phyloP scores from a whole-genome alignment of 2,888 invertebrate species.

The Dryadula phaetusa region DNA sequence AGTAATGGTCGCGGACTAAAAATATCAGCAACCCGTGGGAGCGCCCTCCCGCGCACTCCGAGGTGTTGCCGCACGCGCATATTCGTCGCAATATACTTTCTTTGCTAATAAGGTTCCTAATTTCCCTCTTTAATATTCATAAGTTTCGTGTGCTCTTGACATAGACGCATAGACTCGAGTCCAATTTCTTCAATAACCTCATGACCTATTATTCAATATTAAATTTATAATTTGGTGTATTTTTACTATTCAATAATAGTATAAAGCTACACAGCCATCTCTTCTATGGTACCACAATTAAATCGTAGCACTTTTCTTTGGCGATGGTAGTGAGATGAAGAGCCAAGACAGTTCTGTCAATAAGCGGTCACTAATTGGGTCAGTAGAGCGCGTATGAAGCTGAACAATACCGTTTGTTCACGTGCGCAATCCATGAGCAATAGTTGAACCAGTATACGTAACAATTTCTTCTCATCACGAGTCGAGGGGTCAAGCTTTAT shows the following conservation, averaged over 20 bases:
- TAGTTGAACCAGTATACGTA: constrained; percentile 33
- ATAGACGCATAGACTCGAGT: neutral
- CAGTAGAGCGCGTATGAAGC: constrained; percentile 72
- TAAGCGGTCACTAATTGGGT: constrained; percentile 78
- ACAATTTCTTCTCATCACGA: constrained; percentile 29
- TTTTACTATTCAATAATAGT: neutral
- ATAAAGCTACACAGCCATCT: constrained; percentile 2
- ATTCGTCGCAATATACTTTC: constrained; percentile 66
- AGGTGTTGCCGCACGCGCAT: constrained; percentile 76
- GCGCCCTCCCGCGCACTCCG: constrained; percentile 83
- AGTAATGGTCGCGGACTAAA: constrained; percentile 87
- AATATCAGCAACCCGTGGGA: constrained; percentile 86
- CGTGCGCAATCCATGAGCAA: constrained; percentile 54
- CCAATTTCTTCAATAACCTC: neutral
- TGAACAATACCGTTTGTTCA: constrained; percentile 65
- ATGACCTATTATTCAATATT: neutral
- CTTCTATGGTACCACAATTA: constrained; percentile 45
- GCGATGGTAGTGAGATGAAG: constrained; percentile 61
- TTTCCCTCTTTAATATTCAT: constrained; percentile 20
- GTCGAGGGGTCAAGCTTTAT: constrained; percentile 27
- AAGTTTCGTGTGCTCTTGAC: neutral
- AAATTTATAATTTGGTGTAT: neutral
- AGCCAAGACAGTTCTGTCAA: constrained; percentile 81
- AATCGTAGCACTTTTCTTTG: constrained; percentile 56
- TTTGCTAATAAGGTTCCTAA: constrained; percentile 39